Base-by-base conservation (phyloP, 1,140 invertebrate genomes). In the Adelges cooleyi region DNA sequence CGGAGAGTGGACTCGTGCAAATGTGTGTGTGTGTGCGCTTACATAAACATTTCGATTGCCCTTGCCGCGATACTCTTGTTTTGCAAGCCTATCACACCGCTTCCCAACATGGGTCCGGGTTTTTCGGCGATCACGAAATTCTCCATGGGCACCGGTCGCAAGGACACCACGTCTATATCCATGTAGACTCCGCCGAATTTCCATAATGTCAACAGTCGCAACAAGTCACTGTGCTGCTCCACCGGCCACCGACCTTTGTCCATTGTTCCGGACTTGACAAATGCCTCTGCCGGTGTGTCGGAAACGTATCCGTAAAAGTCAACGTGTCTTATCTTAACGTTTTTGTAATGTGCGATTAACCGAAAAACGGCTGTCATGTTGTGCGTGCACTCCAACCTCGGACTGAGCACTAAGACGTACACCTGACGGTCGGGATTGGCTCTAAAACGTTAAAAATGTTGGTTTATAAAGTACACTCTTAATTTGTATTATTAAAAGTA, bases 161-260 rank as follows among this genome's bases (percentile, higher is more conserved):
- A 79, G 2, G 88, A 78, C 9, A 90, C 80, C 1, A 89, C 80
- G 70, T 90, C 87, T 65, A 87, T 73, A 69, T 91, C 87, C 42
- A 90, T 72, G 72, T 89, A 89, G 38, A 86, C 82, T 1, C 87
- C 87, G 20, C 86, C 85, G 67, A 80, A 88, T 71, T 86, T 88
- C 78, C 83, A 87, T 0, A 90, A 72, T 0, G 84, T 83, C 10
- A 87, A 69, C 68, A 83, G 88, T 66, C 86, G 78, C 25, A 88
- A 70, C 20, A 86, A 77, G 70, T 88, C 85, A n/a, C 80, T 81
- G 67, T 83, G 79, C 74, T 87, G 79, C 68, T 81, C 79, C 65
- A 79, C 68, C 65, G 77, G 77, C 79, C 86, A 76, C 40, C 11
- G 75, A 77, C 70, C 76, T 42, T 69, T 81, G 52, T 70, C 79